These are phyloP conservation scores for Carollia perspicillata DNA, from an alignment of 2,113 vertebrate genomes.

Conservation along the genomic window DNA sequence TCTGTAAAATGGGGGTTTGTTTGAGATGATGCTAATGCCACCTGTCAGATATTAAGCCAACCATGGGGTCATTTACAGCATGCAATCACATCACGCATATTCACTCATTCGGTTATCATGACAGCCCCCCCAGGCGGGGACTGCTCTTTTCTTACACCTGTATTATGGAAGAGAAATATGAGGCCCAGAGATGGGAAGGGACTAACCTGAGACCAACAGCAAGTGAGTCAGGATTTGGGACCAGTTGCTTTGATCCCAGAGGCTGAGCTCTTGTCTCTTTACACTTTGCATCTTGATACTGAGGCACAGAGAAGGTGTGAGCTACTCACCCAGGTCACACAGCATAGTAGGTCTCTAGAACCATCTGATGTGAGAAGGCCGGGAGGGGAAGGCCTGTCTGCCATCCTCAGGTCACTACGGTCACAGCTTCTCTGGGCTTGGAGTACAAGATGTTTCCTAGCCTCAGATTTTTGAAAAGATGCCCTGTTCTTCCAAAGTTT, in stretches of 20 bases:
- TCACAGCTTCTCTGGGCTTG: background rate
- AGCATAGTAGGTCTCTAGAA: background rate
- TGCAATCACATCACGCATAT: background rate
- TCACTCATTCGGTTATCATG: background rate
- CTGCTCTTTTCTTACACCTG: background rate
- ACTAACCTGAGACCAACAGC: background rate
- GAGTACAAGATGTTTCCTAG: background rate
- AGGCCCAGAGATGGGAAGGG: background rate
- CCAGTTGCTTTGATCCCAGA: background rate
- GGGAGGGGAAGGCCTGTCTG: background rate
- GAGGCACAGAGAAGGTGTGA: background rate
- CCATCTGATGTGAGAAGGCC: background rate
- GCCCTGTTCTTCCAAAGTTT: background rate
- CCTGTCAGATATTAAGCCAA: background rate
- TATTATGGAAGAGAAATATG: background rate
- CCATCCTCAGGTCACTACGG: background rate
- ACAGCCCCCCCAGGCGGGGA: background rate
- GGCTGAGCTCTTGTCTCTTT: background rate
- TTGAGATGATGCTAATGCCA: background rate
- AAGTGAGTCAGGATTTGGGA: background rate
- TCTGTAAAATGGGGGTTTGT: conserved; percentile 1
- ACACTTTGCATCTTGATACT: background rate
- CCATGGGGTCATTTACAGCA: background rate
- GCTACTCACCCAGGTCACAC: background rate
- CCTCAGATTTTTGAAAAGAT: background rate